Conservation (phyloP, 2,113 vertebrate species). For the Coregonus clupeaformis region DNA sequence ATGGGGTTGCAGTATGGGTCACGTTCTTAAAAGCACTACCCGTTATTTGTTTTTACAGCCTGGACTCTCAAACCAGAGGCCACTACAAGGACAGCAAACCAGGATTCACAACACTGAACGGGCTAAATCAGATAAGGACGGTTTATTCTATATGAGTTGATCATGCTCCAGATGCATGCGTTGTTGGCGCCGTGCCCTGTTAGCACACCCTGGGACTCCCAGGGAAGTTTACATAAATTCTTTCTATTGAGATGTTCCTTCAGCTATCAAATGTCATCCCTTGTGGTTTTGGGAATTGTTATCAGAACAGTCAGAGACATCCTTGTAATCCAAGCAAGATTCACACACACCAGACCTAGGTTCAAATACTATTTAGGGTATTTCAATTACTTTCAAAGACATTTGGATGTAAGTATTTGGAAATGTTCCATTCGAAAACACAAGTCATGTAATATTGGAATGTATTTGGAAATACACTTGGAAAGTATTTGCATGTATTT, state of each 20-base stretch:
- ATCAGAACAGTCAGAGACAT: not conserved
- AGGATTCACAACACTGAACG: constrained; percentile 1
- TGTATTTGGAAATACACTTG: no score
- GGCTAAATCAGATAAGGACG: not conserved
- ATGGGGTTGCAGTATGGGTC: not conserved
- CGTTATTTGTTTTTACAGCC: not conserved
- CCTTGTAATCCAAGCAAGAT: no score
- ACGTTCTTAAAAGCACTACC: not conserved
- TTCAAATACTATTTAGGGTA: no score
- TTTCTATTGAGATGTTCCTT: not conserved
- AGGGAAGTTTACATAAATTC: not conserved
- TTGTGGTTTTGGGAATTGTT: not conserved
- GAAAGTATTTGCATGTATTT: no score
- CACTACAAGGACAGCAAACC: not conserved
- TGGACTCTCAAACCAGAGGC: not conserved
- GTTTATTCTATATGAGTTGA: not conserved
- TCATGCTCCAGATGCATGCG: not conserved
- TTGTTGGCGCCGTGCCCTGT: not conserved
- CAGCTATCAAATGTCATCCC: not conserved
- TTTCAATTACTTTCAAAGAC: no score
- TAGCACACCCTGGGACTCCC: not conserved
- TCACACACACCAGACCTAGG: no score
- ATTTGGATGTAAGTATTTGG: no score
- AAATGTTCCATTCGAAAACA: no score
- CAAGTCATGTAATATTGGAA: no score